Evolutionary conservation across 2,113 vertebrate species (phyloP).

Genomic region (Oxyura jamaicensis): DNA sequence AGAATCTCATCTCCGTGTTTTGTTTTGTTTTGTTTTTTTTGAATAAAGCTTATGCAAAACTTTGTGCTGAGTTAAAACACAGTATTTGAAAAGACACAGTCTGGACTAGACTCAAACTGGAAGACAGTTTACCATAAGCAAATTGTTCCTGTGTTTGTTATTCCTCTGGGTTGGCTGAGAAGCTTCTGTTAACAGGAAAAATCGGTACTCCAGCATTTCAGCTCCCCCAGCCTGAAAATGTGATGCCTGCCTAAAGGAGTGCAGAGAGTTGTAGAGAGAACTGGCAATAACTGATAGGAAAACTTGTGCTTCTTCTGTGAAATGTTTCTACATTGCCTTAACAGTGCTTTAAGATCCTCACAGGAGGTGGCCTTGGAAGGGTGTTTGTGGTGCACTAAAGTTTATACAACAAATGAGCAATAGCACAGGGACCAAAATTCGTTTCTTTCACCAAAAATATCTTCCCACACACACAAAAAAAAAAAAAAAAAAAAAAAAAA

Average conservation of each 20-base stretch:
- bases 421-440: neutral
- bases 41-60: neutral
- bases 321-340: neutral
- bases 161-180: neutral
- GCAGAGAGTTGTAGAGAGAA: neutral
- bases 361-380: neutral
- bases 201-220: neutral
- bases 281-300: neutral
- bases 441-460: slow-evolving; percentile 27
- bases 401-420: slow-evolving; percentile 39
- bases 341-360: neutral
- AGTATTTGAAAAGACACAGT: neutral
- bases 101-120: neutral
- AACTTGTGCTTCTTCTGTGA: neutral
- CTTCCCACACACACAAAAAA: no score
- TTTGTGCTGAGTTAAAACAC: neutral
- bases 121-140: neutral
- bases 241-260: neutral
- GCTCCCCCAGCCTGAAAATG: neutral
- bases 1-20: neutral
- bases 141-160: neutral
- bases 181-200: neutral
- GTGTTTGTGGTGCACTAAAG: neutral
- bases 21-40: neutral
- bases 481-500: no score